Evolutionary conservation across 2,888 invertebrate species (phyloP).

Genomic region (Chymomyza procnemis): DNA sequence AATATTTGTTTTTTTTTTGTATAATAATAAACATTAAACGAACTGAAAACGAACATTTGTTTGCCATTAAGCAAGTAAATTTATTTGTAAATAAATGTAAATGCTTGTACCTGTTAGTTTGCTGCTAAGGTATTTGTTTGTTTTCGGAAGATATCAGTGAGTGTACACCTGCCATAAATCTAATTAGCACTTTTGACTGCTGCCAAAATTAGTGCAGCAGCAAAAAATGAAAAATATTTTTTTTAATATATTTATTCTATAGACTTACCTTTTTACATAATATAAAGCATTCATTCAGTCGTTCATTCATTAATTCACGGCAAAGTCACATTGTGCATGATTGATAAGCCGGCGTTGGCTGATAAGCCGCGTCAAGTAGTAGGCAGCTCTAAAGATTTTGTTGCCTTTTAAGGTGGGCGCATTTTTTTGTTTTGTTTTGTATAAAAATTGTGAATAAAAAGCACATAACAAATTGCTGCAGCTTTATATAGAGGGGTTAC

Average conservation of each 20-base stretch:
- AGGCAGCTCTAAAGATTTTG: neutral
- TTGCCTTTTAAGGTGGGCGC: no score
- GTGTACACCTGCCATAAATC: neutral
- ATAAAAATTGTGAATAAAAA: neutral
- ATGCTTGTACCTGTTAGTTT: neutral
- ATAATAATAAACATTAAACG: constrained; percentile 12
- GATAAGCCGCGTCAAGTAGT: neutral
- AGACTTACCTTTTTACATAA: no score
- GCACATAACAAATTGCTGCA: neutral
- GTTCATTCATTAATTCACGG: neutral
- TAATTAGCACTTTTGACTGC: neutral
- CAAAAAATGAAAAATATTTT: neutral
- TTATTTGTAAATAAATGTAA: constrained; percentile 31
- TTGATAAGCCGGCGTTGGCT: constrained; percentile 14
- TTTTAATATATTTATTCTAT: neutral
- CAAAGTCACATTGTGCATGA: constrained; percentile 2
- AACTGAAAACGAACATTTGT: constrained; percentile 36
- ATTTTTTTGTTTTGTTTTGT: no score
- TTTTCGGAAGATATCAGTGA: neutral
- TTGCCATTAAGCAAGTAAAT: constrained; percentile 52
- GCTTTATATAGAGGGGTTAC: neutral
- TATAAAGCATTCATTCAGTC: neutral
- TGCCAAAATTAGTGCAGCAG: constrained; percentile 31
- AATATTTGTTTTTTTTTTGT: no score
- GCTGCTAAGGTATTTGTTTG: neutral